These are phyloP conservation scores for Eucriotettix oculatus DNA, from an alignment of 2,888 invertebrate genomes.

Conservation along the genomic window DNA sequence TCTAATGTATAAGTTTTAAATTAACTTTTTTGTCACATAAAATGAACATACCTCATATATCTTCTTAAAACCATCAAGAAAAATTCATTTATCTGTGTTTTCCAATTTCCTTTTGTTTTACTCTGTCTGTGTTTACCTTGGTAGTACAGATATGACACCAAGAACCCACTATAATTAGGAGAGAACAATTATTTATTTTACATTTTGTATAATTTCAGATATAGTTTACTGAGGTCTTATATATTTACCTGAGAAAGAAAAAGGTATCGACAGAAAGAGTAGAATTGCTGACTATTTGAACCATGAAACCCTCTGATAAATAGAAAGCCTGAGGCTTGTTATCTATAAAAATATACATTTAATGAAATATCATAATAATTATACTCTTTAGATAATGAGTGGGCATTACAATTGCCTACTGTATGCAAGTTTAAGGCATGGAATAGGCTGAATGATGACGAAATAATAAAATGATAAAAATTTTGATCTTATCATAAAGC, in stretches of 20 bases:
- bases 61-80: conserved; percentile 20
- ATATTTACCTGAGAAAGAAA: conserved; percentile 26
- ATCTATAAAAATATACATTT: conserved; percentile 14
- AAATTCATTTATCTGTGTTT: conserved; percentile 14
- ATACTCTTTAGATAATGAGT: too few species aligned
- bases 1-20: too few species aligned
- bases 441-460: too few species aligned
- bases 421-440: too few species aligned
- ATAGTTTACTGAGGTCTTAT: neutral
- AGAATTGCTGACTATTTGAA: conserved; percentile 28
- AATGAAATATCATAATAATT: neutral
- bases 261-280: conserved; percentile 32
- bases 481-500: too few species aligned
- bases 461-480: too few species aligned
- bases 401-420: too few species aligned
- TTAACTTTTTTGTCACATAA: too few species aligned
- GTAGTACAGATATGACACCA: conserved; percentile 19
- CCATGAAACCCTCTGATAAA: conserved; percentile 21
- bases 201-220: neutral
- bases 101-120: conserved; percentile 12
- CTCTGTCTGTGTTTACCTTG: conserved; percentile 4
- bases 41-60: conserved; percentile 23
- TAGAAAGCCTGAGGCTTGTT: conserved; percentile 24
- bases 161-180: conserved; percentile 18
- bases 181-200: neutral